Percentiles rank a stretch among this genome's conserved stretches.
phyloP scores from a whole-genome alignment of 2,888 invertebrate genomes.

The Megalurothrips usitatus region DNA sequence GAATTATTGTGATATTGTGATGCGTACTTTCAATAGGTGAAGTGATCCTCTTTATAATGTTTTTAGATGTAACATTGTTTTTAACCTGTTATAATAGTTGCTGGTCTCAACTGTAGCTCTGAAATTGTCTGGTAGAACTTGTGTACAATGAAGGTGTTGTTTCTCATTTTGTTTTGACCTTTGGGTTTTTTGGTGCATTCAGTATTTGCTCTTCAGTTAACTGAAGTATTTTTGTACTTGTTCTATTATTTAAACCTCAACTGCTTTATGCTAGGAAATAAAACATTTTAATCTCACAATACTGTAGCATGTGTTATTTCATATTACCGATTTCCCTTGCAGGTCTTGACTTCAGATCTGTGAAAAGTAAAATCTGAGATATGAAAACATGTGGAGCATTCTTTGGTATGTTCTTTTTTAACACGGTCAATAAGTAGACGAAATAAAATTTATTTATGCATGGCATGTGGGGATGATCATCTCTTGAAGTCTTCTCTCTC shows the following conservation, averaged over 20 bases:
- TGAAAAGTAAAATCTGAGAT: neutral
- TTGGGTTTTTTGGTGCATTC: constrained; percentile 3
- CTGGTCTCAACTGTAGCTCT: neutral
- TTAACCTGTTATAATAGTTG: neutral
- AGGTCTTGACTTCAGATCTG: neutral
- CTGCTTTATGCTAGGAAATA: neutral
- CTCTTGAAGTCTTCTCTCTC: neutral
- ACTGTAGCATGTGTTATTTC: neutral
- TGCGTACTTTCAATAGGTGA: neutral
- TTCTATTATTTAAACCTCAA: constrained; percentile 17
- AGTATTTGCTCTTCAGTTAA: neutral
- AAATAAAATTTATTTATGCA: neutral
- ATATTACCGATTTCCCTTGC: neutral
- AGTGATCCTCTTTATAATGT: neutral
- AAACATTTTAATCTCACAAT: neutral
- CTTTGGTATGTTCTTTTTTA: neutral
- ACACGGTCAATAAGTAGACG: neutral
- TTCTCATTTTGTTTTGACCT: neutral
- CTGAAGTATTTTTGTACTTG: constrained; percentile 18
- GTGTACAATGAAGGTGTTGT: neutral
- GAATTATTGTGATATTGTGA: neutral
- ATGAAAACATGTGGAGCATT: neutral
- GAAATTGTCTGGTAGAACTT: neutral
- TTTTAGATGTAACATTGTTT: neutral
- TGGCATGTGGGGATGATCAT: neutral